These are phyloP conservation scores for Excalfactoria chinensis DNA, from an alignment of 2,113 vertebrate species.

Conservation along the genomic window DNA sequence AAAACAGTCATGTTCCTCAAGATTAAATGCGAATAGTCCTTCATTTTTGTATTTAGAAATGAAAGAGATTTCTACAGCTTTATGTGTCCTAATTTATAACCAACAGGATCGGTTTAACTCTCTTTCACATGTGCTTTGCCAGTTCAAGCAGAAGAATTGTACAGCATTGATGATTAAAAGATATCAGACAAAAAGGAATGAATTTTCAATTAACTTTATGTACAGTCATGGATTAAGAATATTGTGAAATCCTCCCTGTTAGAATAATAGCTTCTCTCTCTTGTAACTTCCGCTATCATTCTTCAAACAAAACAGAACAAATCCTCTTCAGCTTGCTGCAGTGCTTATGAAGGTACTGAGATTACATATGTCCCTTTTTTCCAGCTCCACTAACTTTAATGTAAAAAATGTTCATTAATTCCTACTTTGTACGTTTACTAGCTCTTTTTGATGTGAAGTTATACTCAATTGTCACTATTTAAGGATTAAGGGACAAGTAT, in stretches of 20 bases:
- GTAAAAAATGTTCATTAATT: constrained; percentile 39
- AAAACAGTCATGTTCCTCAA: constrained; percentile 49
- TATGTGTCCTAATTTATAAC: neutral
- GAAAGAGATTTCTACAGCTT: neutral
- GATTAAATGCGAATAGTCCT: constrained; percentile 44
- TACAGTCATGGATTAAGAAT: constrained; percentile 21
- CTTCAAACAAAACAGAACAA: constrained; percentile 34
- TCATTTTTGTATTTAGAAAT: constrained; percentile 65
- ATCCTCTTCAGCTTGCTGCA: neutral
- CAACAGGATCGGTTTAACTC: neutral
- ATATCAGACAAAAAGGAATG: constrained; percentile 2
- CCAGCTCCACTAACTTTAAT: constrained; percentile 21
- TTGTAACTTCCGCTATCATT: neutral
- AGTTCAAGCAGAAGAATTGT: neutral
- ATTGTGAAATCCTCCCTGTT: constrained; percentile 5
- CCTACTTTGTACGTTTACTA: constrained; percentile 39
- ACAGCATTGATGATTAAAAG: neutral
- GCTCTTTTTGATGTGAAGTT: neutral
- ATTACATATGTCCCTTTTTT: neutral
- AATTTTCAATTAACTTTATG: constrained; percentile 46
- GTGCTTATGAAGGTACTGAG: neutral
- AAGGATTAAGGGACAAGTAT: constrained; percentile 49
- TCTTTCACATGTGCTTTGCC: neutral
- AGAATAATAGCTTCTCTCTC: constrained; percentile 29
- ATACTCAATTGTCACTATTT: constrained; percentile 13